Conservation (phyloP, 2,113 vertebrate species). For the Malaclemys terrapin region DNA sequence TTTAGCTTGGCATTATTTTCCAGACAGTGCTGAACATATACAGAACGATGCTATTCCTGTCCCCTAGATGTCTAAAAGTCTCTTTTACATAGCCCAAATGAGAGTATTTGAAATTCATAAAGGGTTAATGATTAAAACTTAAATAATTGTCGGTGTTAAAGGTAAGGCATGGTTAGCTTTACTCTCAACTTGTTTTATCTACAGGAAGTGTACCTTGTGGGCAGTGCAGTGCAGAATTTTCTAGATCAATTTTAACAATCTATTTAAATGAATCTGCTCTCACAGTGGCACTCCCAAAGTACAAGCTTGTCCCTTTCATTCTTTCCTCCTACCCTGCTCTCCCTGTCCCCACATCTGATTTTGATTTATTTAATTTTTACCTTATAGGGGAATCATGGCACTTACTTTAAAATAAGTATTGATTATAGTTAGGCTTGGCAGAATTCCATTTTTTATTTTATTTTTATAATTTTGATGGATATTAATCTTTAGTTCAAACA, state of each 20-base stretch:
- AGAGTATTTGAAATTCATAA: neutral
- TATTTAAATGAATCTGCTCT: neutral
- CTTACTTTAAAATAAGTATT: neutral
- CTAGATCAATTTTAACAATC: neutral
- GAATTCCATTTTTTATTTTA: neutral
- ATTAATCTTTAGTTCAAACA: neutral
- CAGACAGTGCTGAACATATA: neutral
- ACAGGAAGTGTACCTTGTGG: neutral
- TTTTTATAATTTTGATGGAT: neutral
- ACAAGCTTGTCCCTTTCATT: rapidly evolving
- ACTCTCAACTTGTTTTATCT: neutral
- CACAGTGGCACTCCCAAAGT: neutral
- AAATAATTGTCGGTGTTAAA: neutral
- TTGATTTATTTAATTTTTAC: slow-evolving; percentile 16
- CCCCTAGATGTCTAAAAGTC: neutral
- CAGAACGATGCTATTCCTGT: neutral
- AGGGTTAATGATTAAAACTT: neutral
- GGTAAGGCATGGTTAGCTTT: neutral
- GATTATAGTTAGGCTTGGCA: neutral
- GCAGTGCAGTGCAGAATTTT: neutral
- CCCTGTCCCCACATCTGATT: neutral
- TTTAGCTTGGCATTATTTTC: neutral
- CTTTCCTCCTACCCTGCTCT: neutral
- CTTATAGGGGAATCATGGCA: neutral
- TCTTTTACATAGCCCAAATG: neutral